Evolutionary conservation across 1,140 invertebrate genomes (phyloP).

Genomic region (Trypoxylus dichotomus): DNA sequence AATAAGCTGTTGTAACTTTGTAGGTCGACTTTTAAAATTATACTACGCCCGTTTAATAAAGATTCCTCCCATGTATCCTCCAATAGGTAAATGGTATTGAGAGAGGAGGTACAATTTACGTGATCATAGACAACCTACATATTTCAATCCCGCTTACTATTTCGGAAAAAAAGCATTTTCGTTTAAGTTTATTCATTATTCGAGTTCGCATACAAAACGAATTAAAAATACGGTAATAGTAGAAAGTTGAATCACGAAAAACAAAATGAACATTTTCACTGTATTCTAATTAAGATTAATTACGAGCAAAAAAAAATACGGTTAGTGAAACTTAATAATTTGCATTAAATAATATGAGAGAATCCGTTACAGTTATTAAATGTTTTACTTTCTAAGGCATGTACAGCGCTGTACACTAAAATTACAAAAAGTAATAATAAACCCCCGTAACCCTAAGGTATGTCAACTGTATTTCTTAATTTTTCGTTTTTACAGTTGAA

Average conservation of each 20-base stretch:
- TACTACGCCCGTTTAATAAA: background rate
- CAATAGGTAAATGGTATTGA: background rate
- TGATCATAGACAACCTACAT: background rate
- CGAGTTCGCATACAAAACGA: background rate
- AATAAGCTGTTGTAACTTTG: background rate
- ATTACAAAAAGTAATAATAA: no score
- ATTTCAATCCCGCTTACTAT: background rate
- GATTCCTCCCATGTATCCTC: background rate
- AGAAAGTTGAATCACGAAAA: slow-evolving; percentile 11
- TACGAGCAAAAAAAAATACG: background rate
- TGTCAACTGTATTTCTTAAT: no score
- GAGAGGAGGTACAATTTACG: background rate
- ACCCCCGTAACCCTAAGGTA: no score
- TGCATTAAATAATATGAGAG: background rate
- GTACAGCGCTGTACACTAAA: no score
- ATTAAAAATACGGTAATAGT: slow-evolving; percentile 6
- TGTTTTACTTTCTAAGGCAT: background rate
- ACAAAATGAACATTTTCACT: background rate
- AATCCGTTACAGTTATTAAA: background rate
- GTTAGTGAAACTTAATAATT: background rate
- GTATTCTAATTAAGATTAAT: slow-evolving; percentile 3
- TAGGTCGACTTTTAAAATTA: background rate
- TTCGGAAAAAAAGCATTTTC: background rate
- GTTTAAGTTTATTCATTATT: background rate
- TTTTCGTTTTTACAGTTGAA: no score